Conservation (phyloP, 2,888 invertebrate species). For the Agonopterix arenella region DNA sequence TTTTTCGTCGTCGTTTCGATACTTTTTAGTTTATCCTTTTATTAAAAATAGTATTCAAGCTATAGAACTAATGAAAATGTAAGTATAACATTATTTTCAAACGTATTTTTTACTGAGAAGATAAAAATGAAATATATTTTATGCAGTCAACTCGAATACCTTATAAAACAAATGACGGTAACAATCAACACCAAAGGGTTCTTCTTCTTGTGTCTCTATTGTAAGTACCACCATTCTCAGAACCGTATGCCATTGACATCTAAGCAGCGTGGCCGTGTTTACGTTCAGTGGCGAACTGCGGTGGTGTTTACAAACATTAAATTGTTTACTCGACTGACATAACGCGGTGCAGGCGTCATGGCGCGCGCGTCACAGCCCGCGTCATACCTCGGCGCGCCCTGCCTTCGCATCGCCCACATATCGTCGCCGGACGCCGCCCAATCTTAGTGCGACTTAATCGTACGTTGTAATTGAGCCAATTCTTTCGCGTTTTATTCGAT, state of each 20-base stretch:
- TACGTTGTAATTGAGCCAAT: conserved; percentile 2
- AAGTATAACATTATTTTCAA: no score
- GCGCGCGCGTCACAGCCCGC: conserved; percentile 2
- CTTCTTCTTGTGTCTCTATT: no score
- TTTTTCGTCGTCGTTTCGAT: no score
- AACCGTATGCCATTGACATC: conserved; percentile 36
- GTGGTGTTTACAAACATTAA: conserved; percentile 68
- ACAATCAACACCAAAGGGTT: no score
- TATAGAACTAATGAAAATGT: no score
- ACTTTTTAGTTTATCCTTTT: no score
- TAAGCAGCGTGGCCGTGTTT: conserved; percentile 60
- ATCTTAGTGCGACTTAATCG: conserved; percentile 30
- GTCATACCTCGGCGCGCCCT: conserved; percentile 7
- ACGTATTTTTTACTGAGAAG: no score
- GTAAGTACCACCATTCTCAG: neutral
- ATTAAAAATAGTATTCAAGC: no score
- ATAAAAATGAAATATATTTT: no score
- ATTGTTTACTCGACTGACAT: conserved; percentile 61
- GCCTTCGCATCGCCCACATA: neutral
- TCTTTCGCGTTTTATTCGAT: neutral
- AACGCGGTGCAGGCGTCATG: conserved; percentile 42
- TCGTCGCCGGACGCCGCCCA: conserved; percentile 11
- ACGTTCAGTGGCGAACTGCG: conserved; percentile 35
- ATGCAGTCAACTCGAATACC: no score
- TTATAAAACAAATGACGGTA: no score